Evolutionary conservation across 2,888 invertebrate species (phyloP), one percentile per base, ranked within the genome.

Genomic region (Xestia xanthographa): DNA sequence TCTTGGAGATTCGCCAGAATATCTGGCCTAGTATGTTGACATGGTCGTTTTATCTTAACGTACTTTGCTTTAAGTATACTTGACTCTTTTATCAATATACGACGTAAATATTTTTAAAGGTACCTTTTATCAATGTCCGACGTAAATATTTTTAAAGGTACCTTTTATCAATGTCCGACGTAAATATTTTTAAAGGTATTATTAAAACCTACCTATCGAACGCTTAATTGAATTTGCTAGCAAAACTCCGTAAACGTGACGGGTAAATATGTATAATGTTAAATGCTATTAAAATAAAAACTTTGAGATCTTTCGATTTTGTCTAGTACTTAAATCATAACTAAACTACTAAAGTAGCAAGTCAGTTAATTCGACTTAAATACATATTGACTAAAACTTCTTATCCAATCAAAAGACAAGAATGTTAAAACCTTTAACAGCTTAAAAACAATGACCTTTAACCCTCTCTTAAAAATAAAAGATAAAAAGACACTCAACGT

Each of bases 1-100:
- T 56, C n/a, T 75, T 84, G 87, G 87, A 79, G 11, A 66, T 67
- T 45, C 12, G 82, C 87, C 86, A 86, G 72, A 75, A 71, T 63
- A 66, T 78, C 62, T 77, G 66, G 63, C 22, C 26, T 62, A 71
- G 72, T 72, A 70, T 77, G 67, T 85, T 65, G 73, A 76, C 56
- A 58, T 34, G 71, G 50, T 56, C 34, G 20, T 83, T 58, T 70
- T 72, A 75, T 68, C 60, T 65, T 17, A 17, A 38, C 20, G 29
- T 53, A 50, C 58, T 73, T 48, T 63, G 53, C 22, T 26, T 62
- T 67, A 41, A 48, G 12, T 53, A 9, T 41, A 38, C 17, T 29
- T 45, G 26, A 48, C 12, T 66, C 26, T 29, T 75, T 34, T 34
- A 63, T 65, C 38, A 53, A 75, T 67, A 20, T 45, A 11, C 41